Evolutionary conservation across 2,888 invertebrate species (phyloP).

Genomic region (Furcula furcula): DNA sequence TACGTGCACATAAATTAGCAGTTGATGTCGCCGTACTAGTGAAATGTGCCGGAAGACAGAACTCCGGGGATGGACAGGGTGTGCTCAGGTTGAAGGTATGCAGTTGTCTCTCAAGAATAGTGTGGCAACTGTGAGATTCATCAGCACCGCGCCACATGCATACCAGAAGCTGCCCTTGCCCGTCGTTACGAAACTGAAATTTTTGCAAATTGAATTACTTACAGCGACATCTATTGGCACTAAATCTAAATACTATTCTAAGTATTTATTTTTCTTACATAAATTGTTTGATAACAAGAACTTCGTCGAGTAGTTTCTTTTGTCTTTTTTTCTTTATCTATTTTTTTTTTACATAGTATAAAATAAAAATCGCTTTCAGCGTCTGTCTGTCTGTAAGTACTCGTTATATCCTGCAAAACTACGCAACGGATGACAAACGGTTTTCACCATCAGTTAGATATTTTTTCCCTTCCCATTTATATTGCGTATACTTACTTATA

Average conservation of each 20-base stretch:
- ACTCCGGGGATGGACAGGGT: conserved; percentile 70
- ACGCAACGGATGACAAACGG: no score
- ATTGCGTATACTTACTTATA: no score
- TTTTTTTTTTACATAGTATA: no score
- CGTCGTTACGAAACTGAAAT: conserved; percentile 75
- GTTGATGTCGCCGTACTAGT: conserved; percentile 72
- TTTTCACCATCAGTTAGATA: no score
- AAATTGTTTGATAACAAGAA: no score
- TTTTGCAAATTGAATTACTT: conserved; percentile 2
- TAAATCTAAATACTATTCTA: not conserved
- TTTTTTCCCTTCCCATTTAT: no score
- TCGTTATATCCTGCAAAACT: no score
- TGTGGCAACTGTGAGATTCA: conserved; percentile 70
- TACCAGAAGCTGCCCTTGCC: conserved; percentile 78
- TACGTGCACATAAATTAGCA: conserved; percentile 83
- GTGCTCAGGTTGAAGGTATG: conserved; percentile 72
- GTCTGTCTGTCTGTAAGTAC: no score
- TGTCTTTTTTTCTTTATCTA: no score
- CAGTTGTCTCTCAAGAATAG: conserved; percentile 60
- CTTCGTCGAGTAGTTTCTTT: no score
- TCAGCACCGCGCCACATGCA: conserved; percentile 81
- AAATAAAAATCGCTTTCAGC: no score
- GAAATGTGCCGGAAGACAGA: conserved; percentile 79
- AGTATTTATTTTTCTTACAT: not conserved
- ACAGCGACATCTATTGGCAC: not conserved